Base-by-base conservation (phyloP, 2,797 vertebrate species). In the Microctenopoma stevenorrisi region DNA sequence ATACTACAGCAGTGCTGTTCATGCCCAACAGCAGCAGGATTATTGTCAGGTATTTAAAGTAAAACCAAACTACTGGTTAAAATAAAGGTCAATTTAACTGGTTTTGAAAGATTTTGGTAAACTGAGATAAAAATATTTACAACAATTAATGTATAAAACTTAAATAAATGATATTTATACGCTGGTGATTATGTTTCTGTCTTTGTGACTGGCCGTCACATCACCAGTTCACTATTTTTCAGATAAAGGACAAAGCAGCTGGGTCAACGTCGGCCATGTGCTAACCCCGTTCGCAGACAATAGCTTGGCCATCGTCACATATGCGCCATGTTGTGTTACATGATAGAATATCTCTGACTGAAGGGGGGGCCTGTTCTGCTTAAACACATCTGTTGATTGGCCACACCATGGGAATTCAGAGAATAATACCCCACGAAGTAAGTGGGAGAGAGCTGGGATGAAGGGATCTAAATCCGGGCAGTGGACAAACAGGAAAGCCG, bases 351-450 rank as follows among this genome's bases (percentile, higher is more conserved):
- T 79, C 71, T 22, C 40, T 55, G 44, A 16, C 40, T 55, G 44
- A 16, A 25, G 47, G 54, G 58, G 15, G 22, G 49, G 67, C 28
- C 59, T 65, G 43, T 55, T 82, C 46, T 30, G 53, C 78, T 83
- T 72, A 77, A 84, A 86, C 75, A 85, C 88, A 91, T 90, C 85
- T 88, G 85, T 87, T 86, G 86, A 85, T 87, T 86, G 89, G 83
- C 85, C 71, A 65, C 88, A 84, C 79, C 49, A 73, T 76, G 86
- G 86, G 85, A 90, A 89, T 88, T 76, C 67, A 65, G 62, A 71
- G 60, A 82, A 83, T 80, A 85, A 86, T 87, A 84, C 72, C 68
- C 67, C 8, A 77, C 70, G 74, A 57, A 73, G 79, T 71, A 73
- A 62, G 74, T 59, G 78, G 65, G 72, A 71, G 76, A 69, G 75